A percentile compares a stretch with the other conserved stretches of the same genome.
phyloP scores from a whole-genome alignment of 2,797 vertebrate genomes.

The Phoebastria nigripes region DNA sequence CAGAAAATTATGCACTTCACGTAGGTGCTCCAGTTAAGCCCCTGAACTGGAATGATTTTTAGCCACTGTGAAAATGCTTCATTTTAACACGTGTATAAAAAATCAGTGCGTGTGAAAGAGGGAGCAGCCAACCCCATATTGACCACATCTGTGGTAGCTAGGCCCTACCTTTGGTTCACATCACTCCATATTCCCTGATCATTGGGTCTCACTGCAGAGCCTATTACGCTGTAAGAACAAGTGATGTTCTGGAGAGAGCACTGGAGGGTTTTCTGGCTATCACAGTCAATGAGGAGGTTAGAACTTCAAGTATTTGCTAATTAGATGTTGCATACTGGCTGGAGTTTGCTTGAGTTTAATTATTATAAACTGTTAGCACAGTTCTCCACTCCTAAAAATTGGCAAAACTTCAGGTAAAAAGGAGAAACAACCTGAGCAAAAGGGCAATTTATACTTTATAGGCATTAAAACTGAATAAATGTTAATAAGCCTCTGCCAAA shows the following conservation, averaged over 20 bases:
- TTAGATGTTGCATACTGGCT: neutral
- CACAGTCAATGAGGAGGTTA: neutral
- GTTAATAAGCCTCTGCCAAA: neutral
- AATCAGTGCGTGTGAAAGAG: neutral
- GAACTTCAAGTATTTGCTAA: neutral
- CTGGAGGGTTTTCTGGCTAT: neutral
- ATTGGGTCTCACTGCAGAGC: neutral
- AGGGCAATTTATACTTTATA: neutral
- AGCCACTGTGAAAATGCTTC: neutral
- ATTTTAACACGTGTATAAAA: neutral
- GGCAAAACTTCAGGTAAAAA: neutral
- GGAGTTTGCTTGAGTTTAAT: neutral
- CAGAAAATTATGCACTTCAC: neutral
- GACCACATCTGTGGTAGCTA: neutral
- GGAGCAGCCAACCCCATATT: neutral
- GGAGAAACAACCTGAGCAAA: neutral
- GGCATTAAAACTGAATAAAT: neutral
- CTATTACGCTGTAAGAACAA: neutral
- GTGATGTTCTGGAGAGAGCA: neutral
- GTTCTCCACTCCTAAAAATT: neutral
- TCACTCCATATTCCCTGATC: neutral
- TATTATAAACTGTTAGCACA: neutral
- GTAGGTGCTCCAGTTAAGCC: neutral
- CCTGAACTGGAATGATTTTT: neutral
- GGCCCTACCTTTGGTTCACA: neutral